Percentiles rank a stretch among this genome's conserved stretches.
Conservation (phyloP, 2,113 vertebrate genomes). For the Onychorhynchus coronatus region DNA sequence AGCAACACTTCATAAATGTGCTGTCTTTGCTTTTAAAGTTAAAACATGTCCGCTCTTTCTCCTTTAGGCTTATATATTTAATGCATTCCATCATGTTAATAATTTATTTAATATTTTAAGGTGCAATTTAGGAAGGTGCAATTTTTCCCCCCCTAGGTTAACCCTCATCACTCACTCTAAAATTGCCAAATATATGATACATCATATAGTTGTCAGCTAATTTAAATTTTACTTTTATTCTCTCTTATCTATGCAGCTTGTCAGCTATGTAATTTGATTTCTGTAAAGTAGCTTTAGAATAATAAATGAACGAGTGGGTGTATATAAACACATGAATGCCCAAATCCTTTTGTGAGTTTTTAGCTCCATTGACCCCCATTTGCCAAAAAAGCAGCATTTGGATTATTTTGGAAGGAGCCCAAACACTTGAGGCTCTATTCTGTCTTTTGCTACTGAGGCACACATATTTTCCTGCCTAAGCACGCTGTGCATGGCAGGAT, state of each 20-base stretch:
- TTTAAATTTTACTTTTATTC: slow-evolving; percentile 59
- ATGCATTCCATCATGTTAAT: slow-evolving; percentile 40
- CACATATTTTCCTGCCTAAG: slow-evolving; percentile 63
- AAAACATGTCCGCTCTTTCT: slow-evolving; percentile 3
- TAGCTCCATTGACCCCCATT: slow-evolving; percentile 66
- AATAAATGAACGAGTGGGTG: slow-evolving; percentile 66
- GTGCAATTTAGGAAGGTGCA: slow-evolving; percentile 47
- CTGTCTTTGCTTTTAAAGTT: slow-evolving; percentile 45
- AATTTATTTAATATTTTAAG: slow-evolving; percentile 66
- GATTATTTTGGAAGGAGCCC: slow-evolving; percentile 70
- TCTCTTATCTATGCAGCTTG: slow-evolving; percentile 67
- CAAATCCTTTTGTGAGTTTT: slow-evolving; percentile 69
- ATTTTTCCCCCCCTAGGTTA: not conserved
- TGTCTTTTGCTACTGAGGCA: slow-evolving; percentile 55
- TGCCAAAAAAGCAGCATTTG: slow-evolving; percentile 65
- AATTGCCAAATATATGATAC: slow-evolving; percentile 24
- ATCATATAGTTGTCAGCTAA: slow-evolving; percentile 58
- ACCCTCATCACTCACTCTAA: slow-evolving; percentile 29
- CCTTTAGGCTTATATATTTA: slow-evolving; percentile 53
- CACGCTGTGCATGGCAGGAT: slow-evolving; percentile 51
- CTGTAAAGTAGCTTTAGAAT: slow-evolving; percentile 70
- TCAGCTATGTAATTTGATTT: slow-evolving; percentile 73
- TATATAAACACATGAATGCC: slow-evolving; percentile 67
- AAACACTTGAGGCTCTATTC: slow-evolving; percentile 68
- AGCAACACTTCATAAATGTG: slow-evolving; percentile 55